These are phyloP conservation scores for Nemoura dubitans DNA, from an alignment of 2,888 invertebrate genomes.

Conservation along the genomic window DNA sequence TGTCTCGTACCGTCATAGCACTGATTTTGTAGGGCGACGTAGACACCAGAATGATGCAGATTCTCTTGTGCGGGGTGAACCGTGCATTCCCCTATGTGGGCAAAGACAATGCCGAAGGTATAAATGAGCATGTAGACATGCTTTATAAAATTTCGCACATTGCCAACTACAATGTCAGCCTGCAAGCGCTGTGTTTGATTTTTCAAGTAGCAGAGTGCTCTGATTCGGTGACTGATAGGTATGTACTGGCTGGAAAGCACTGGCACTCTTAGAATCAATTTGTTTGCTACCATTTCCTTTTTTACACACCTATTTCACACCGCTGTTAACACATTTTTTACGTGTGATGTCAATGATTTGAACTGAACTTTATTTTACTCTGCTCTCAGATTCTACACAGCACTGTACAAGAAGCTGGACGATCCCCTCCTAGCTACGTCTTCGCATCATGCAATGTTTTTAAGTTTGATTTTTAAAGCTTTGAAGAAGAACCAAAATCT, in stretches of 20 bases:
- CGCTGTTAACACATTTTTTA: too few species aligned
- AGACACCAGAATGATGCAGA: slow-evolving; percentile 84
- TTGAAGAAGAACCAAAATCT: slow-evolving; percentile 80
- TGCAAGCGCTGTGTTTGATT: slow-evolving; percentile 69
- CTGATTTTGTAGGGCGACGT: slow-evolving; percentile 73
- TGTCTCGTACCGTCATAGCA: too few species aligned
- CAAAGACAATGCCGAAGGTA: slow-evolving; percentile 63
- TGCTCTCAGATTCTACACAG: slow-evolving; percentile 77
- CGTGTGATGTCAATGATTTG: too few species aligned
- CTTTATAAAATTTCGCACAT: slow-evolving; percentile 84
- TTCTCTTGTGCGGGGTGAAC: slow-evolving; percentile 83
- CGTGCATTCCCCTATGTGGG: slow-evolving; percentile 86
- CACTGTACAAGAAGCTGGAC: slow-evolving; percentile 86
- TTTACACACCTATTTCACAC: background rate
- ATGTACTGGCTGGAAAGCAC: too few species aligned
- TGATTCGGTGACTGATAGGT: slow-evolving; percentile 68
- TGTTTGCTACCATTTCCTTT: slow-evolving; percentile 29
- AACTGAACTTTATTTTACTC: background rate
- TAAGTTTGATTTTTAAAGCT: slow-evolving; percentile 88
- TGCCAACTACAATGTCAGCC: slow-evolving; percentile 74
- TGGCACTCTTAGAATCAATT: slow-evolving; percentile 54
- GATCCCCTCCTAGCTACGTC: slow-evolving; percentile 77
- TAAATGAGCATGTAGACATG: slow-evolving; percentile 74
- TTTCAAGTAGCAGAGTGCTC: slow-evolving; percentile 69
- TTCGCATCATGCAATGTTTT: slow-evolving; percentile 78